These are phyloP conservation scores for Progne subis DNA, from an alignment of 2,113 vertebrate species.

Conservation along the genomic window DNA sequence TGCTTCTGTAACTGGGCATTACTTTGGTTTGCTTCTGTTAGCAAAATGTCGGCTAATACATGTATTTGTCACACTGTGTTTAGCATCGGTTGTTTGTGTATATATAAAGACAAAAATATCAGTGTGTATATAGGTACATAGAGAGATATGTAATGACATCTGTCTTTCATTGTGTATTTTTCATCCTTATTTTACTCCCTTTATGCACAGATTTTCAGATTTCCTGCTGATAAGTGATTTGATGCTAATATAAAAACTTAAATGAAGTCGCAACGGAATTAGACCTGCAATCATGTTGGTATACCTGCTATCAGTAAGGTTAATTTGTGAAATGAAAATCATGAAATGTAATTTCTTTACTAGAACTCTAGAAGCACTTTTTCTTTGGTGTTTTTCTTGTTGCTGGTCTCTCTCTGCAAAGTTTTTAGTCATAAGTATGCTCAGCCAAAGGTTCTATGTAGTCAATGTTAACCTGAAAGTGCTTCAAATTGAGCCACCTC, in stretches of 20 bases:
- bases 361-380: not conserved
- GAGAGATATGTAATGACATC: not conserved
- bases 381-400: not conserved
- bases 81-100: not conserved
- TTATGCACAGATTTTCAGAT: not conserved
- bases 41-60: not conserved
- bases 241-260: not conserved
- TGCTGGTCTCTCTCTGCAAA: not conserved
- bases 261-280: not conserved
- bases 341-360: not conserved
- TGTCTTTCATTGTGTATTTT: not conserved
- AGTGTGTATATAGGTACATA: accelerated
- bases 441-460: not conserved
- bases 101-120: not conserved
- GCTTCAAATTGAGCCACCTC: not conserved
- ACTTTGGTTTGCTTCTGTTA: not conserved
- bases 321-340: not conserved
- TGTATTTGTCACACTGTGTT: not conserved
- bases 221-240: not conserved
- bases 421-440: not conserved
- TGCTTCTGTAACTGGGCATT: too few relatives aligned
- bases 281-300: not conserved
- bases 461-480: not conserved
- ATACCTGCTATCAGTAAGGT: not conserved
- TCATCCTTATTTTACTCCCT: not conserved